A percentile compares a stretch with the other conserved stretches of the same genome.
Evolutionary conservation across 2,888 invertebrate genomes (phyloP).

Genomic region (Apantesis nais): DNA sequence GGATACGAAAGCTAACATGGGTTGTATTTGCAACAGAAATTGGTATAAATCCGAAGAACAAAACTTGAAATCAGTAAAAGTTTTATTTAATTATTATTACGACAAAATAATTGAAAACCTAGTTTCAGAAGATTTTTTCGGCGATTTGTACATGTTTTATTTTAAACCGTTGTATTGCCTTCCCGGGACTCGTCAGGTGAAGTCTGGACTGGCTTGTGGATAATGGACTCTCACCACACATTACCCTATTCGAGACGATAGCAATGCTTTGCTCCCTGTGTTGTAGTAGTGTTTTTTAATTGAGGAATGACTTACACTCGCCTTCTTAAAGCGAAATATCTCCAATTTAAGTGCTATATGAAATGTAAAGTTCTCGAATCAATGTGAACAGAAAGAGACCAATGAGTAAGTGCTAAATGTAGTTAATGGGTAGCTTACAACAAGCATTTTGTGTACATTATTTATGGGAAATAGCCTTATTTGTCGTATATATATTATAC

Average conservation of each 20-base stretch:
- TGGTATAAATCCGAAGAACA: too few relatives aligned
- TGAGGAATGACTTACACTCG: background rate
- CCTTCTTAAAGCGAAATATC: background rate
- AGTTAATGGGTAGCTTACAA: slow-evolving; percentile 41
- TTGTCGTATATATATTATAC: background rate
- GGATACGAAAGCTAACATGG: too few relatives aligned
- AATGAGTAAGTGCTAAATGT: slow-evolving; percentile 14
- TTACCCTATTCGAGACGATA: background rate
- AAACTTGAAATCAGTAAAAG: background rate
- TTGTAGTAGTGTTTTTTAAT: background rate
- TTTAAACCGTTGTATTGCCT: background rate
- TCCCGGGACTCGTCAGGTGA: background rate
- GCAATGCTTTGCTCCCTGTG: background rate
- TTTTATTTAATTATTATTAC: too few relatives aligned
- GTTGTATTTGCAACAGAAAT: too few relatives aligned
- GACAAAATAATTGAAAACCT: background rate
- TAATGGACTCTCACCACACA: background rate
- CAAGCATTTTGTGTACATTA: slow-evolving; percentile 17
- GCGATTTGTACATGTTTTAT: background rate
- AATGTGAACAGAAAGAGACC: background rate
- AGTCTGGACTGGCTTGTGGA: background rate
- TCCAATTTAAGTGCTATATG: background rate
- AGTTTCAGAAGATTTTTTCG: background rate
- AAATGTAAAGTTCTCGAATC: background rate
- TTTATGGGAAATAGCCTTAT: slow-evolving; percentile 3